Conservation (phyloP, 2,888 invertebrate species). For the Drosophila borborema region DNA sequence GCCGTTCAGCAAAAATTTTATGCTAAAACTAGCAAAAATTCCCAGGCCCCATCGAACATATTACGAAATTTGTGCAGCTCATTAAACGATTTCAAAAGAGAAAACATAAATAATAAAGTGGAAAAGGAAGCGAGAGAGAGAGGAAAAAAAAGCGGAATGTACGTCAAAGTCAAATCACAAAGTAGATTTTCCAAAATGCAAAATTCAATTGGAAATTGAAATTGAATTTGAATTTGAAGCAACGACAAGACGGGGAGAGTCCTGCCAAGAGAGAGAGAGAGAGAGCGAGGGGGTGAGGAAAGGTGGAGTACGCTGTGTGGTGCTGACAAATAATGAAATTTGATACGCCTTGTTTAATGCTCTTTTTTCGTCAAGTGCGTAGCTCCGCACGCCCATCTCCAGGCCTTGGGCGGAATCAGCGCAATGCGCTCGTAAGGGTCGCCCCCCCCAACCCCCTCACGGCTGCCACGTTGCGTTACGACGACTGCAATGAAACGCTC, state of each 20-base stretch:
- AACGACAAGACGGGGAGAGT: neutral
- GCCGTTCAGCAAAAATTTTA: conserved; percentile 34
- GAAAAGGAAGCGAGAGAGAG: neutral
- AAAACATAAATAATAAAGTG: conserved; percentile 18
- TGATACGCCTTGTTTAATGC: conserved; percentile 86
- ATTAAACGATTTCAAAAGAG: conserved; percentile 74
- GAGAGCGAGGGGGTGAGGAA: neutral
- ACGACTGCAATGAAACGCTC: conserved; percentile 75
- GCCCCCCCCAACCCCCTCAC: neutral
- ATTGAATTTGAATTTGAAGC: conserved; percentile 71
- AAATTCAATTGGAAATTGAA: conserved; percentile 67
- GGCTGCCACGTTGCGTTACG: conserved; percentile 47
- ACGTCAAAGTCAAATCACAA: conserved; percentile 64
- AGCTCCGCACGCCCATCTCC: conserved; percentile 29
- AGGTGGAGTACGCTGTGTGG: neutral
- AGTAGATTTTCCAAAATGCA: conserved; percentile 69
- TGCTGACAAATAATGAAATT: conserved; percentile 84
- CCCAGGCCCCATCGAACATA: conserved; percentile 48
- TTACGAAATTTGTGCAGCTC: conserved; percentile 74
- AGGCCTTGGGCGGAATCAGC: conserved; percentile 15
- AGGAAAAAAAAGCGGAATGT: neutral
- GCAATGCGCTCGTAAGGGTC: conserved; percentile 4
- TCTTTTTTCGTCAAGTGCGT: conserved; percentile 79
- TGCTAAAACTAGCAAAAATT: conserved; percentile 71
- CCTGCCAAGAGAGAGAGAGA: too few relatives aligned